Evolutionary conservation across 2,113 vertebrate species (phyloP).

Genomic region (Poeciliopsis retropinna): DNA sequence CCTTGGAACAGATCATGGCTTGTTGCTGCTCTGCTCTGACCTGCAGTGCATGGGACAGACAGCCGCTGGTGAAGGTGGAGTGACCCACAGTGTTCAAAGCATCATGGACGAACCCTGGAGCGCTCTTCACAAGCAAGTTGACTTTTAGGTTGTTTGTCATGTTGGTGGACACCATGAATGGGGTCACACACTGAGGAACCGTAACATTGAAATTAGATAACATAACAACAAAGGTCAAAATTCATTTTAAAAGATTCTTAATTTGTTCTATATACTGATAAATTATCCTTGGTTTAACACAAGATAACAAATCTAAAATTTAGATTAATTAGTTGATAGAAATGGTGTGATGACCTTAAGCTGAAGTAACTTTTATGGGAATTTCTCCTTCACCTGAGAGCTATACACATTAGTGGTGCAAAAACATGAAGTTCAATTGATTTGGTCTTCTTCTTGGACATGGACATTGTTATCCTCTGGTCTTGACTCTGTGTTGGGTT

Average conservation of each 20-base stretch:
- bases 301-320: no score
- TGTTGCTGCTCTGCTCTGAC: slow-evolving; percentile 50
- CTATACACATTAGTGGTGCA: no score
- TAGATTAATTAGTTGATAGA: no score
- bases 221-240: background rate
- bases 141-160: slow-evolving; percentile 58
- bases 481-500: no score
- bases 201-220: background rate
- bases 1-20: no score
- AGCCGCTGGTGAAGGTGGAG: slow-evolving; percentile 76
- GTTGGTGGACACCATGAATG: slow-evolving; percentile 78
- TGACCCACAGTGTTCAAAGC: slow-evolving; percentile 83
- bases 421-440: no score
- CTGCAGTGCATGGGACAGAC: slow-evolving; percentile 79
- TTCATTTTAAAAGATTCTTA: background rate
- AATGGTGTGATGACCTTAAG: no score
- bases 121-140: slow-evolving; percentile 60
- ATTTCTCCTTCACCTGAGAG: no score
- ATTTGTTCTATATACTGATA: background rate
- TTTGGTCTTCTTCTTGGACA: no score
- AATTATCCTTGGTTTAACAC: no score
- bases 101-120: slow-evolving; percentile 64
- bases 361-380: no score
- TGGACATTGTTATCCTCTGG: no score
- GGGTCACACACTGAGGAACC: slow-evolving; percentile 75